phyloP scores from a whole-genome alignment of 2,888 invertebrate species.

The Gasteruption jaculator region DNA sequence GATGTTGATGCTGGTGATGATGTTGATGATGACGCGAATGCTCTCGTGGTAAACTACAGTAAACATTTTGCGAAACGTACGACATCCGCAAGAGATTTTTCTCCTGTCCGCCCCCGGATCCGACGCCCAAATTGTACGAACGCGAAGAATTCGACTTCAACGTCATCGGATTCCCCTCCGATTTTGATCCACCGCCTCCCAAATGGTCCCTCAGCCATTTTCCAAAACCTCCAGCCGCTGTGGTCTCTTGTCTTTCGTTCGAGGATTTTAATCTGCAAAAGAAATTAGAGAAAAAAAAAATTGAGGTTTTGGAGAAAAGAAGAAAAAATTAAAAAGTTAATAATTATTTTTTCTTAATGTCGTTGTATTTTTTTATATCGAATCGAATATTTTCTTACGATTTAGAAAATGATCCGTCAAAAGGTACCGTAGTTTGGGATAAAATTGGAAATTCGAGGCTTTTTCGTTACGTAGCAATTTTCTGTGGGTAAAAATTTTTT shows the following conservation, averaged over 20 bases:
- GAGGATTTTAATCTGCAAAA: no score
- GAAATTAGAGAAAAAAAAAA: no score
- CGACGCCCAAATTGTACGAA: constrained; percentile 21
- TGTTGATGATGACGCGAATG: constrained; percentile 31
- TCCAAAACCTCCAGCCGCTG: constrained; percentile 38
- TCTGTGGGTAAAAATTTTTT: background rate
- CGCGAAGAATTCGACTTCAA: constrained; percentile 22
- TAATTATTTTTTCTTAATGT: no score
- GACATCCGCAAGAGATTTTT: constrained; percentile 30
- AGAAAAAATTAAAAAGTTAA: no score
- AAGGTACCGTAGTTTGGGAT: no score
- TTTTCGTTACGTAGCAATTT: no score
- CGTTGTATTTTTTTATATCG: no score
- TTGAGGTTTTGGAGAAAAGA: no score
- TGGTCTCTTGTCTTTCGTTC: constrained; percentile 19
- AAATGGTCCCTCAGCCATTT: constrained; percentile 48
- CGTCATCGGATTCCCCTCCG: constrained; percentile 9
- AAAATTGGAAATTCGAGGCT: no score
- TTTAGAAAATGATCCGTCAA: no score
- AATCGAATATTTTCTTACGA: no score
- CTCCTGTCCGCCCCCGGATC: constrained; percentile 16
- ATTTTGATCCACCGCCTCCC: constrained; percentile 30
- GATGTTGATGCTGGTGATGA: no score
- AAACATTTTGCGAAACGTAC: constrained; percentile 43
- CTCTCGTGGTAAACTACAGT: constrained; percentile 46